Conservation (phyloP, 1,140 invertebrate genomes). For the Leguminivora glycinivorella region DNA sequence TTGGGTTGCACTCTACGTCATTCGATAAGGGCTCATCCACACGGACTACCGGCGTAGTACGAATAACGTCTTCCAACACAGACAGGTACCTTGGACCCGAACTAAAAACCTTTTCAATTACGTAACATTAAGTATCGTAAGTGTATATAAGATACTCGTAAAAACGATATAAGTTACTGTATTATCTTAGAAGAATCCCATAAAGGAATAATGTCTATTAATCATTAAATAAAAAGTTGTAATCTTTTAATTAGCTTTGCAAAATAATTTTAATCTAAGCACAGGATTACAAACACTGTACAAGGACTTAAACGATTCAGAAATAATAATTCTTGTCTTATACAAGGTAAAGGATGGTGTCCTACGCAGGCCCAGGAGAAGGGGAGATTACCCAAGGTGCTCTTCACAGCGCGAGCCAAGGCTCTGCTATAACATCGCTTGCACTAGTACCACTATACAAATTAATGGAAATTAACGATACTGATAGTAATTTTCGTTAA, state of each 20-base stretch:
- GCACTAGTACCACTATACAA: not conserved
- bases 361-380: constrained; percentile 41
- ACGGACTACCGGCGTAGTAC: too few species aligned
- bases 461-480: not conserved
- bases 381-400: constrained; percentile 41
- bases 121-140: too few species aligned
- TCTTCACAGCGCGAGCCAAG: constrained; percentile 30
- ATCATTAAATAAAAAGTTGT: constrained; percentile 63
- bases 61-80: too few species aligned
- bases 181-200: not conserved
- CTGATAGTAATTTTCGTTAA: too few species aligned
- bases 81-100: too few species aligned
- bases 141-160: too few species aligned
- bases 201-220: constrained; percentile 51
- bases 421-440: not conserved
- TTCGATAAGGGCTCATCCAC: too few species aligned
- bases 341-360: constrained; percentile 64
- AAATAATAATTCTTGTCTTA: constrained; percentile 75
- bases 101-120: too few species aligned
- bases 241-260: constrained; percentile 73
- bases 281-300: constrained; percentile 68
- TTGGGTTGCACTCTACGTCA: too few species aligned
- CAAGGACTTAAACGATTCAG: constrained; percentile 76
- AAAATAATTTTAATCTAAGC: constrained; percentile 66
- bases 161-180: too few species aligned